A percentile compares a stretch with the other conserved stretches of the same genome.
Conservation (phyloP, 2,888 invertebrate species). For the Tipula helvola region DNA sequence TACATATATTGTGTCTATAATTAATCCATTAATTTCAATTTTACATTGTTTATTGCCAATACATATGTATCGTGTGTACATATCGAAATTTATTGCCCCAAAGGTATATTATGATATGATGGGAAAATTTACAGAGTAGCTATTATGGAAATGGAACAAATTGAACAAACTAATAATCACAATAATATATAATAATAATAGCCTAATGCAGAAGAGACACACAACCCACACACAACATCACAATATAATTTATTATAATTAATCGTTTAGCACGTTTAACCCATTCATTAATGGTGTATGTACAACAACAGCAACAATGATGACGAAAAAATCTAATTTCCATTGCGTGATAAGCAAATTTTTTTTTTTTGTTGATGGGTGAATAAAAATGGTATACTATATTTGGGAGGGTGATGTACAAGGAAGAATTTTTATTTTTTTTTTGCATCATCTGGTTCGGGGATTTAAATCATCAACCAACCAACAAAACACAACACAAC, state of each 20-base stretch:
- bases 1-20: neutral
- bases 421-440: neutral
- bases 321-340: neutral
- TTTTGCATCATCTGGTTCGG: neutral
- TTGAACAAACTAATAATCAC: neutral
- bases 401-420: neutral
- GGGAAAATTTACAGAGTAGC: neutral
- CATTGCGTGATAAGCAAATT: neutral
- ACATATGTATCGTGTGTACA: neutral
- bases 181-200: neutral
- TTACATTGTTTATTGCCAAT: neutral
- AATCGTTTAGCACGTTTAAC: constrained; percentile 4
- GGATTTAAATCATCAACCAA: neutral
- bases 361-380: neutral
- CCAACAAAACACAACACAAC: neutral
- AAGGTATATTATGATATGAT: neutral
- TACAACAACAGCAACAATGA: neutral
- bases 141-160: neutral
- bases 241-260: neutral
- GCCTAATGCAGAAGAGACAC: neutral
- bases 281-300: neutral
- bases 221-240: neutral
- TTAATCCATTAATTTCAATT: neutral
- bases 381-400: neutral
- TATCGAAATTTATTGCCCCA: neutral